Base-by-base conservation (phyloP, 2,797 vertebrate genomes). In the Glossophaga mutica region DNA sequence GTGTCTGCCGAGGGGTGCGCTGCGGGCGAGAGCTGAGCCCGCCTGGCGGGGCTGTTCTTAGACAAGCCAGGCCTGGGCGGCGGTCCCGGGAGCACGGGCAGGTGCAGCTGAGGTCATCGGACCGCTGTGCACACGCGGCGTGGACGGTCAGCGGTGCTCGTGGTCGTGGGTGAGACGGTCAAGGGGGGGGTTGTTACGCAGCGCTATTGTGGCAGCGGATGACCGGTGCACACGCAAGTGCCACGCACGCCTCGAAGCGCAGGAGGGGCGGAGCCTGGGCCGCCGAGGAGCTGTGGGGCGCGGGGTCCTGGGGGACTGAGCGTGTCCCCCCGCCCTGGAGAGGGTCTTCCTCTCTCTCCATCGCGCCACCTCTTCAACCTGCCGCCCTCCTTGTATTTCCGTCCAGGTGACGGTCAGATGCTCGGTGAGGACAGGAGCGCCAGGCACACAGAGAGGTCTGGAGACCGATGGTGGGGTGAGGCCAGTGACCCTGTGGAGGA, bases 131-230 rank as follows among this genome's bases (percentile, higher is more conserved):
- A 1, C 37, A 32, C 10, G 3, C 1, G 4, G 24, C 6, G 4
- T 2, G 16, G 3, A 14, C 19, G 7, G 24, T 5, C 14, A 52
- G 62, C 22, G 21, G 39, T 9, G 24, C 16, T 5, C 44, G 1
- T 3, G 29, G 21, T 14, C 3, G 11, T 65, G 62, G 62, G 39
- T 11, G 55, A 29, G 12, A 71, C 29, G 2, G 15, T 26, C 5
- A 0, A 44, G 8, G 22, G 6, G 2, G 52, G 44, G 29, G 65
- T 1, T 39, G 55, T 8, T 19, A 1, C 0, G 6, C 15, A 7
- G n/a, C 21, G 0, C 37, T 12, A 0, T 42, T 3, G 3, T 0
- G 2, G 21, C 29, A 8, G 9, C 10, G 0, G 1, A 18, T 2
- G 9, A 21, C 24, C 1, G 21, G 9, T 1, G 2, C 2, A 29